Conservation (phyloP, 1,140 invertebrate genomes). For the Araneus ventricosus region DNA sequence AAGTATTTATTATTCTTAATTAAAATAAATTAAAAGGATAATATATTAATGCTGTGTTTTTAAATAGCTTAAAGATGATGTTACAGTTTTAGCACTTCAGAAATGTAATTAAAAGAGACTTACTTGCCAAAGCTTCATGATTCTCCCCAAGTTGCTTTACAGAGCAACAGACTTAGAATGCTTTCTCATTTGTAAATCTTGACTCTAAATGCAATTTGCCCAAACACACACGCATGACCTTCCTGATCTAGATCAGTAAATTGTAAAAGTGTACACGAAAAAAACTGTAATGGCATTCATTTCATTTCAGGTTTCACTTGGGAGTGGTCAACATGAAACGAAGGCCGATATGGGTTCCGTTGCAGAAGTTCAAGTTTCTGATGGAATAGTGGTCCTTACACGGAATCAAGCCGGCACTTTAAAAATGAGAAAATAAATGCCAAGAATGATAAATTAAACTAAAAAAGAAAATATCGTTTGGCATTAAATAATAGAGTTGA, state of each 20-base stretch:
- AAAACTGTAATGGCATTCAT: constrained; percentile 16
- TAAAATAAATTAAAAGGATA: too few species aligned
- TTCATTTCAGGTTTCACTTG: constrained; percentile 23
- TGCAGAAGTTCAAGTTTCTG: constrained; percentile 14
- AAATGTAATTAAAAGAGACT: neutral
- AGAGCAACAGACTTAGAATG: constrained; percentile 5
- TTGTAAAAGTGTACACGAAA: constrained; percentile 6
- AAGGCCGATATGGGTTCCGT: constrained; percentile 15
- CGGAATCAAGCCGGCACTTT: neutral
- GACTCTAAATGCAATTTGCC: constrained; percentile 25
- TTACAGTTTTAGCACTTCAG: neutral
- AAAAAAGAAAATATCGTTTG: neutral
- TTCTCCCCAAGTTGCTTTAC: neutral
- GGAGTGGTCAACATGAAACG: neutral
- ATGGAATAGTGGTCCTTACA: neutral
- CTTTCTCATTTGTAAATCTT: neutral
- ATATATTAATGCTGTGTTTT: too few species aligned
- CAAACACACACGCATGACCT: neutral
- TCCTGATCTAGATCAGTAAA: constrained; percentile 39
- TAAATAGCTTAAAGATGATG: too few species aligned
- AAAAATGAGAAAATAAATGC: neutral
- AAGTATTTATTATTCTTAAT: too few species aligned
- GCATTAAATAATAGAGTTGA: neutral
- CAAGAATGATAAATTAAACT: neutral
- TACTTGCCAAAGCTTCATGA: neutral